Evolutionary conservation across 30 jellyfish, hydroid and myxozoan species (phyloP).

Genomic region (Hydra vulgaris): DNA sequence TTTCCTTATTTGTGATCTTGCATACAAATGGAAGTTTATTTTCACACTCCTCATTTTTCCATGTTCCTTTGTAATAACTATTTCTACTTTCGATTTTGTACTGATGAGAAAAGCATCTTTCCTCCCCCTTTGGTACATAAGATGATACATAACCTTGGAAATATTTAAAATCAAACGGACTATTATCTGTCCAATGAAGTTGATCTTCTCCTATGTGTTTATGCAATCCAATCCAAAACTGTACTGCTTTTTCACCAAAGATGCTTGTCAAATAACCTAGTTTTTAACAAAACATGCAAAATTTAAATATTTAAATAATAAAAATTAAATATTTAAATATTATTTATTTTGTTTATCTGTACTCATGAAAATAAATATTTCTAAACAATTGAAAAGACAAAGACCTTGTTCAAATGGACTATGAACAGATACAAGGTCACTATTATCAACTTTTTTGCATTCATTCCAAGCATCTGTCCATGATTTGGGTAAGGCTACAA

Average conservation of each 20-base stretch:
- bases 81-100: neutral
- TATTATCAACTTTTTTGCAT: conserved; percentile 27
- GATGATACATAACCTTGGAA: conserved; percentile 33
- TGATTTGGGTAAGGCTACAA: conserved; percentile 34
- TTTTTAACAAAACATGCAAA: too few species aligned
- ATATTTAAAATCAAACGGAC: conserved; percentile 46
- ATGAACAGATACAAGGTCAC: conserved; percentile 54
- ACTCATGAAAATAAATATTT: too few species aligned
- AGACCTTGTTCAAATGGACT: conserved; percentile 68
- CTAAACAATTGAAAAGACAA: too few species aligned
- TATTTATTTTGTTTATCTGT: too few species aligned
- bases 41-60: conserved; percentile 66
- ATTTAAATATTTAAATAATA: too few species aligned
- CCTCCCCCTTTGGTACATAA: conserved; percentile 24
- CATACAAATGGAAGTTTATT: conserved; percentile 59
- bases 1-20: conserved; percentile 42
- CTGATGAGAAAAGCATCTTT: conserved; percentile 14
- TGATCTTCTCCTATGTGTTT: conserved; percentile 35
- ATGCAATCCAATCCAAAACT: conserved; percentile 83
- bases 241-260: conserved; percentile 42
- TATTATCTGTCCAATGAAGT: conserved; percentile 68
- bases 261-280: conserved; percentile 21
- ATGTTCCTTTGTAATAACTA: conserved; percentile 54
- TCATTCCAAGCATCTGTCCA: conserved; percentile 65
- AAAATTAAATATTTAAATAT: too few species aligned